A percentile compares a stretch with the other conserved stretches of the same genome.
These are phyloP conservation scores for Porites australiensis DNA, from an alignment of 64 coral and sea anemone species.

Conservation along the genomic window DNA sequence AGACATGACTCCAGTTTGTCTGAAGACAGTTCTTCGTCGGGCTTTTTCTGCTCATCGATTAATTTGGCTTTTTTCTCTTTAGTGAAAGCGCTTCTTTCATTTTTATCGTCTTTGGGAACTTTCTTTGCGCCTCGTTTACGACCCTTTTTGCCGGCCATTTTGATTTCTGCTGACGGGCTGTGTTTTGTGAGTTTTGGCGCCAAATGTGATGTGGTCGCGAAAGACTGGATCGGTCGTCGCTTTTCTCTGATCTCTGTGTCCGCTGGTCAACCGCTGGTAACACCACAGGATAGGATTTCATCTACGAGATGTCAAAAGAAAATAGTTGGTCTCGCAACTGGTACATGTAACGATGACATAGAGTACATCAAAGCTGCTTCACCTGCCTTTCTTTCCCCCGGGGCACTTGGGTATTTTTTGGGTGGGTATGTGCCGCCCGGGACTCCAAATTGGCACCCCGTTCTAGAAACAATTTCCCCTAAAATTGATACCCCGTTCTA, in stretches of 20 bases:
- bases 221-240: not conserved
- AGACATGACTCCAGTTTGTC: not conserved
- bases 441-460: no score
- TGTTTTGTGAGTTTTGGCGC: not conserved
- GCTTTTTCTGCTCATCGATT: not conserved
- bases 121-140: constrained; percentile 26
- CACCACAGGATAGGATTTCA: no score
- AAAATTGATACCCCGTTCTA: no score
- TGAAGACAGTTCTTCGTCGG: not conserved
- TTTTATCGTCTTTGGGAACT: not conserved
- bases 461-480: no score
- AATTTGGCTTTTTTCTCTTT: constrained; percentile 26
- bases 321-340: no score
- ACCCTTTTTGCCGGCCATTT: constrained; percentile 35
- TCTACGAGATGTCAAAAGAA: no score
- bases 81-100: not conserved
- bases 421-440: no score
- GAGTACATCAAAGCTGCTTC: no score
- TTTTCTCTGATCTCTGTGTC: not conserved
- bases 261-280: no score
- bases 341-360: no score
- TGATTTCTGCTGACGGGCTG: not conserved
- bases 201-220: not conserved
- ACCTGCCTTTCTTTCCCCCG: no score
- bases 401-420: no score